Conservation (phyloP, 2,888 invertebrate species). For the Sisyra terminalis region DNA sequence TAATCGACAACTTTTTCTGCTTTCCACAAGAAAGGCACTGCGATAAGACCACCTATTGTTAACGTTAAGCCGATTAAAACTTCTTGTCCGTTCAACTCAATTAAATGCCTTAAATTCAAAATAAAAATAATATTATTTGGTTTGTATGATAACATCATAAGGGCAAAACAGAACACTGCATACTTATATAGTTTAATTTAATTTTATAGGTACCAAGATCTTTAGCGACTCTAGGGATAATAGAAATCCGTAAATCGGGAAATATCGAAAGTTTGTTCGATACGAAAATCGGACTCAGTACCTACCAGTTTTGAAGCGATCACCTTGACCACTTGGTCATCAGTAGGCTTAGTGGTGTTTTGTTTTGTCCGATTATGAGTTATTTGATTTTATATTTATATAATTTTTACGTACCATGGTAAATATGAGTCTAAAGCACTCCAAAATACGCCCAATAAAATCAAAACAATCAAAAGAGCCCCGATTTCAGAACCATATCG, state of each 20-base stretch:
- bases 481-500: constrained; percentile 60
- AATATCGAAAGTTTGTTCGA: too few relatives aligned
- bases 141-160: not conserved
- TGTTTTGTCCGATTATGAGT: too few relatives aligned
- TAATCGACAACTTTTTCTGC: constrained; percentile 73
- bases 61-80: constrained; percentile 47
- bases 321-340: too few relatives aligned
- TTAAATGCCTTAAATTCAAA: constrained; percentile 37
- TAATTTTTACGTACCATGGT: constrained; percentile 36
- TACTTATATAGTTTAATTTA: too few relatives aligned
- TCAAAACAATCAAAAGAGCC: constrained; percentile 48
- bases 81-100: constrained; percentile 34
- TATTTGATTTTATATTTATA: too few relatives aligned
- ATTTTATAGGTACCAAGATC: too few relatives aligned
- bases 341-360: too few relatives aligned
- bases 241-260: too few relatives aligned
- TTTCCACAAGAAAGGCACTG: constrained; percentile 53
- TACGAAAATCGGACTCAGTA: too few relatives aligned
- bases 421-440: constrained; percentile 64
- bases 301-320: too few relatives aligned
- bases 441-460: constrained; percentile 61
- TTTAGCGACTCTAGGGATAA: too few relatives aligned
- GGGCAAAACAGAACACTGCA: not conserved
- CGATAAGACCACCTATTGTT: constrained; percentile 50
- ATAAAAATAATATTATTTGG: not conserved